Conservation (phyloP, 2,888 invertebrate genomes). For the Julus scandinavius region DNA sequence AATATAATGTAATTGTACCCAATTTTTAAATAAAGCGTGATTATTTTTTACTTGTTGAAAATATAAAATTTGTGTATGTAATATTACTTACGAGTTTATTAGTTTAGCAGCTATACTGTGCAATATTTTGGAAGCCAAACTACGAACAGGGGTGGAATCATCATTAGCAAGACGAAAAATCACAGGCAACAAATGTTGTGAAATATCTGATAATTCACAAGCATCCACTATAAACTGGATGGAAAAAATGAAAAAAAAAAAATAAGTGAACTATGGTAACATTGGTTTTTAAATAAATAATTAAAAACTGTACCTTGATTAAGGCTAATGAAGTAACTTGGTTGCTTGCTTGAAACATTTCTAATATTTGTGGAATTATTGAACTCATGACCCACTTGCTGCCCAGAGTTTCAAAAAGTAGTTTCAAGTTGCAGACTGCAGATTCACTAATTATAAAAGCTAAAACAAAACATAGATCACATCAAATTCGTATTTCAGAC, state of each 20-base stretch:
- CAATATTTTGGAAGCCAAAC: constrained; percentile 15
- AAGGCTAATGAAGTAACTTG: constrained; percentile 37
- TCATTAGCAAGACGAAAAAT: background rate
- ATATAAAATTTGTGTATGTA: background rate
- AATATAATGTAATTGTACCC: too few relatives aligned
- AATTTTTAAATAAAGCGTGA: too few relatives aligned
- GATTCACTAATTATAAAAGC: constrained; percentile 37
- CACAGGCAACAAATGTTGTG: background rate
- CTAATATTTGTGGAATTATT: background rate
- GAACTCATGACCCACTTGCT: constrained; percentile 23
- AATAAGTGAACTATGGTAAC: background rate
- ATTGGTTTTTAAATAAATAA: background rate
- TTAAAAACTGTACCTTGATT: constrained; percentile 12
- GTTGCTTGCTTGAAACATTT: constrained; percentile 27
- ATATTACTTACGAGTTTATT: background rate
- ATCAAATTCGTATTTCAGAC: too few relatives aligned
- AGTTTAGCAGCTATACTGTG: constrained; percentile 29
- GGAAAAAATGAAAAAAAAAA: background rate
- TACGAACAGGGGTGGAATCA: background rate
- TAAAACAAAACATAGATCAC: background rate
- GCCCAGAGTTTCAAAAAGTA: constrained; percentile 31
- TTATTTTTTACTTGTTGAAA: background rate
- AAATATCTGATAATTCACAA: constrained; percentile 34
- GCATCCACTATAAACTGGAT: constrained; percentile 15
- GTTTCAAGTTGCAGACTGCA: constrained; percentile 37